phyloP scores from a whole-genome alignment of 1,140 invertebrate species.

The Aplysia californica region DNA sequence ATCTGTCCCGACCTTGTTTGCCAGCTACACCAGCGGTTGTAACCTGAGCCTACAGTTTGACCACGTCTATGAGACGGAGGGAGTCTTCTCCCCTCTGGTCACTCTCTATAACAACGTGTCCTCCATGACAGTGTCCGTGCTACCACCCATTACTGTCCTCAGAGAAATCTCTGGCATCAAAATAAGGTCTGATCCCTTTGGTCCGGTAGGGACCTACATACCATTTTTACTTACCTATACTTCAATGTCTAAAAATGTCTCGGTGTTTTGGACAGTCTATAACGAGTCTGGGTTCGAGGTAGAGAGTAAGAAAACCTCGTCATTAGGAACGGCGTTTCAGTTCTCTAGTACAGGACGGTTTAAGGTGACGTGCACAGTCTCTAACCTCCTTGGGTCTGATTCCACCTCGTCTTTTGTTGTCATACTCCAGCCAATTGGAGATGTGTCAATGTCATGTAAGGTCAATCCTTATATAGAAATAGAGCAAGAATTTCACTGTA shows the following conservation, averaged over 20 bases:
- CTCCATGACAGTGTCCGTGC: not conserved
- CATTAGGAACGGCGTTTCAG: not conserved
- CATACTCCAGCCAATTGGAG: constrained; percentile 1
- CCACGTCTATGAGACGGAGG: constrained; percentile 11
- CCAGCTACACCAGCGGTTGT: constrained; percentile 9
- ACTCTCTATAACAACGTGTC: constrained; percentile 9
- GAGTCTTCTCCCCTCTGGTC: not conserved
- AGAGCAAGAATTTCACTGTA: constrained; percentile 4
- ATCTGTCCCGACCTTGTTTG: not conserved
- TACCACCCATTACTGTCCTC: not conserved
- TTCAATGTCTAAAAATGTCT: not conserved
- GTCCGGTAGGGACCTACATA: not conserved
- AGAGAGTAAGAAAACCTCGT: not conserved
- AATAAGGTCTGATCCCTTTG: not conserved
- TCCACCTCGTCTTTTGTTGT: not conserved
- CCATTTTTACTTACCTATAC: not conserved
- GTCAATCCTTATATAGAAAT: constrained; percentile 9
- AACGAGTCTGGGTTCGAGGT: not conserved
- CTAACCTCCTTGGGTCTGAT: not conserved
- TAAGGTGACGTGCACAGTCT: not conserved
- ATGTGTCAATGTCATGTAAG: not conserved
- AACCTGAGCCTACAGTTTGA: constrained; percentile 17
- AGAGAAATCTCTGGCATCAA: not conserved
- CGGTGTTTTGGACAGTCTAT: constrained; percentile 7
- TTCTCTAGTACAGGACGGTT: constrained; percentile 3